Percentiles rank a stretch among this genome's conserved stretches.
Conservation (phyloP, 2,113 vertebrate genomes). For the Tragelaphus strepsiceros region DNA sequence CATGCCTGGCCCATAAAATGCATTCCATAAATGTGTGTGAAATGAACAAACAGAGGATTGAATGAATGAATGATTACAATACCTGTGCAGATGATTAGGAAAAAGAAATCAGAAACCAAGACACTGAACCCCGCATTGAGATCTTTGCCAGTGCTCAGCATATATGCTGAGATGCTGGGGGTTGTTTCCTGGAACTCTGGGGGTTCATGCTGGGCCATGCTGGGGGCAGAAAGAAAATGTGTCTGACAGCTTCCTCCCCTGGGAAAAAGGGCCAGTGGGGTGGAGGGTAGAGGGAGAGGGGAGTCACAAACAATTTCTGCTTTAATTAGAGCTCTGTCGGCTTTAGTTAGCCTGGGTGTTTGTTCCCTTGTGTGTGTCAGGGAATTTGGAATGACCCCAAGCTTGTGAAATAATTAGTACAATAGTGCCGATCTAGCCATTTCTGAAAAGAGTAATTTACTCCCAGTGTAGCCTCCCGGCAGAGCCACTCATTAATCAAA, state of each 20-base stretch:
- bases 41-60: not conserved
- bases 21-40: not conserved
- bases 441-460: conserved; percentile 90
- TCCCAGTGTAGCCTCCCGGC: conserved; percentile 83
- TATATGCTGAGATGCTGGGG: rapidly evolving
- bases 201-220: not conserved
- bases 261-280: not conserved
- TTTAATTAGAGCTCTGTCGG: conserved; percentile 78
- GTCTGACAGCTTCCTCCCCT: conserved; percentile 12
- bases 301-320: conserved; percentile 69
- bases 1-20: not conserved
- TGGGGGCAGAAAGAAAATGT: not conserved
- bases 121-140: not conserved
- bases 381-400: conserved; percentile 81
- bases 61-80: not conserved
- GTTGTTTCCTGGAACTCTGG: not conserved
- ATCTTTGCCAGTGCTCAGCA: not conserved
- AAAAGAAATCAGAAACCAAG: not conserved
- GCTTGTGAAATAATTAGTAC: conserved; percentile 91
- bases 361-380: conserved; percentile 75
- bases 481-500: conserved; percentile 90
- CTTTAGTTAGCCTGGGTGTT: conserved; percentile 75
- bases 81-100: not conserved
- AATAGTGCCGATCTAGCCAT: conserved; percentile 89
- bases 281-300: not conserved